These are phyloP conservation scores for Aegithalos caudatus DNA, from an alignment of 2,113 vertebrate species.

Conservation along the genomic window DNA sequence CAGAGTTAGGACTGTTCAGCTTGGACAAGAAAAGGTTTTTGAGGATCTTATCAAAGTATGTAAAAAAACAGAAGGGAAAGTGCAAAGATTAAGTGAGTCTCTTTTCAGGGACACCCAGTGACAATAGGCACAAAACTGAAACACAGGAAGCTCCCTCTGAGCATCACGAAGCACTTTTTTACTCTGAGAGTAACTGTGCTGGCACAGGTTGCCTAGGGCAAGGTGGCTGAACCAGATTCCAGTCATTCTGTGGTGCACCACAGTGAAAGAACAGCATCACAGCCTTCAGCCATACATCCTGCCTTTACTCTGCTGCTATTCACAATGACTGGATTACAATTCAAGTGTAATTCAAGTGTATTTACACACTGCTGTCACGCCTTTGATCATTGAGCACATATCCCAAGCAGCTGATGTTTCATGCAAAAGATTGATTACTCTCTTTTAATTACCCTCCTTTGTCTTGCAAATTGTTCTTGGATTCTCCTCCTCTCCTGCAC, in stretches of 20 bases:
- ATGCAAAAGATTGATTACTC: not conserved
- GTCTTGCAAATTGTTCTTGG: not conserved
- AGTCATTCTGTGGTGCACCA: rapidly evolving
- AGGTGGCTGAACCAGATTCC: not conserved
- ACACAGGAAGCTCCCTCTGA: not conserved
- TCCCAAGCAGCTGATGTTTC: not conserved
- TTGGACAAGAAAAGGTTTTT: not conserved
- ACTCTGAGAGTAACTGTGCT: not conserved
- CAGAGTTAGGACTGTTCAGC: not conserved
- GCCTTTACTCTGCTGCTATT: not conserved
- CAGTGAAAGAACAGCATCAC: not conserved
- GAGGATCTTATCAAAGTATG: not conserved
- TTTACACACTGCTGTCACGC: not conserved
- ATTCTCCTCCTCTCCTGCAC: not conserved
- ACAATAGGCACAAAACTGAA: not conserved
- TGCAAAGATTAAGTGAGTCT: rapidly evolving
- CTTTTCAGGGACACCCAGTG: not conserved
- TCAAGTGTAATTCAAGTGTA: not conserved
- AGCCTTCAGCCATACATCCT: not conserved
- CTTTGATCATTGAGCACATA: not conserved
- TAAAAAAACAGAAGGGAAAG: not conserved
- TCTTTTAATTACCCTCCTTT: not conserved
- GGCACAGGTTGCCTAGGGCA: not conserved
- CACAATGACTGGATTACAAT: not conserved
- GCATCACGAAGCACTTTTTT: not conserved